A percentile compares a stretch with the other conserved stretches of the same genome.
Conservation (phyloP, 2,113 vertebrate species). For the Haliaeetus leucogaster region DNA sequence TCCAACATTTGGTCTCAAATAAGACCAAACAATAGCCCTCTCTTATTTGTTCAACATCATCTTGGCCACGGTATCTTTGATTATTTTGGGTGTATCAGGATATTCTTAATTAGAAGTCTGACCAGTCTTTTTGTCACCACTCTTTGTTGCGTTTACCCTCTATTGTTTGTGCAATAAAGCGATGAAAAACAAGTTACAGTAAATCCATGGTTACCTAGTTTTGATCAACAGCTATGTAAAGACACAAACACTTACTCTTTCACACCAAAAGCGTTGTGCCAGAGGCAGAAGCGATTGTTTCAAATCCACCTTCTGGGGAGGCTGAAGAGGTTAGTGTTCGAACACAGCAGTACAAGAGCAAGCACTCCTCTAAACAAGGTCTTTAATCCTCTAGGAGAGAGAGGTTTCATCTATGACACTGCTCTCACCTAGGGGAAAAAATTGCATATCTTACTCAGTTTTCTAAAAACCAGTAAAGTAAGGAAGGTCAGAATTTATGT, state of each 20-base stretch:
- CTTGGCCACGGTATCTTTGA: not conserved
- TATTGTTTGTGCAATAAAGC: not conserved
- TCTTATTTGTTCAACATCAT: not conserved
- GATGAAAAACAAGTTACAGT: not conserved
- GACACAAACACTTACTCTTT: not conserved
- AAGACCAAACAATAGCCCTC: not conserved
- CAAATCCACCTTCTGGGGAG: not conserved
- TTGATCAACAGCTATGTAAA: not conserved
- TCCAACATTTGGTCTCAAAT: not conserved
- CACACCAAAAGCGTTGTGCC: not conserved
- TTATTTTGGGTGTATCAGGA: not conserved
- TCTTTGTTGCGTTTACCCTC: not conserved
- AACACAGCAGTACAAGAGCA: not conserved
- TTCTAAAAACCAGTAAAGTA: not conserved
- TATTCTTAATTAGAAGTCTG: not conserved
- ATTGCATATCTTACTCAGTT: accelerated
- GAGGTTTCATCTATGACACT: not conserved
- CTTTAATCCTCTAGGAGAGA: not conserved
- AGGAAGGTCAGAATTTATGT: not conserved
- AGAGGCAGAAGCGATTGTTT: not conserved
- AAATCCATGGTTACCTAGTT: not conserved
- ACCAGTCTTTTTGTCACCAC: not conserved
- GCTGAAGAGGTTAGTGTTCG: not conserved
- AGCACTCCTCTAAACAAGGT: not conserved
- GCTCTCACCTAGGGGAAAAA: not conserved